Percentiles rank a stretch among this genome's conserved stretches.
These are phyloP conservation scores for Alectoris magna DNA, from an alignment of 2,797 vertebrate species.

Conservation along the genomic window DNA sequence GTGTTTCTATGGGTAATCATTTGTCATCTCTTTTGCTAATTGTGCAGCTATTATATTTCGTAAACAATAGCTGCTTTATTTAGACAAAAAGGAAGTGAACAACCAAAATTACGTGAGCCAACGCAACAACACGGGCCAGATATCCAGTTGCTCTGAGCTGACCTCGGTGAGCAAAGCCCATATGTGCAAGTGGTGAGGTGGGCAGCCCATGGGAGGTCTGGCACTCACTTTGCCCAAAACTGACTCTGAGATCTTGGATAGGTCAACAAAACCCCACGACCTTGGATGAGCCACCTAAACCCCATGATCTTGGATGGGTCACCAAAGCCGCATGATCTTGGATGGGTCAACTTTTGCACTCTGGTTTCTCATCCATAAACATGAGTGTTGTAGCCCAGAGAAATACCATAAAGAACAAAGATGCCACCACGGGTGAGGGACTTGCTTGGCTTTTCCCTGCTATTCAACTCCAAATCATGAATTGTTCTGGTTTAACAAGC, in stretches of 20 bases:
- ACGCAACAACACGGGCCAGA: not conserved
- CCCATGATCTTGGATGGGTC: not conserved
- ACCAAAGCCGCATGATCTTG: not conserved
- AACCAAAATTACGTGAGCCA: not conserved
- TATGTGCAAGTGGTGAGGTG: not conserved
- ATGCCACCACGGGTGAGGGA: not conserved
- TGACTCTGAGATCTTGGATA: not conserved
- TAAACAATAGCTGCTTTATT: conserved; percentile 32
- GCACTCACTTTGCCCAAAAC: not conserved
- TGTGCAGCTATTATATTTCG: not conserved
- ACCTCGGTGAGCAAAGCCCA: not conserved
- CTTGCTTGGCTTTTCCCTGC: not conserved
- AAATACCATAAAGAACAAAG: not conserved
- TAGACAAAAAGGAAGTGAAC: not conserved
- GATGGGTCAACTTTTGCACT: not conserved
- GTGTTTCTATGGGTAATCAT: not conserved
- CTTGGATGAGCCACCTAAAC: too few species aligned
- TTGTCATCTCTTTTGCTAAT: not conserved
- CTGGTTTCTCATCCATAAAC: not conserved
- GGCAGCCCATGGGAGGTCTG: not conserved
- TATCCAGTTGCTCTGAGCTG: not conserved
- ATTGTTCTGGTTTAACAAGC: not conserved
- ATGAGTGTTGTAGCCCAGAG: not conserved
- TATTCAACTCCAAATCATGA: not conserved
- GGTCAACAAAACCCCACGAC: not conserved